phyloP scores from a whole-genome alignment of 2,113 vertebrate genomes.

The Pluvialis apricaria region DNA sequence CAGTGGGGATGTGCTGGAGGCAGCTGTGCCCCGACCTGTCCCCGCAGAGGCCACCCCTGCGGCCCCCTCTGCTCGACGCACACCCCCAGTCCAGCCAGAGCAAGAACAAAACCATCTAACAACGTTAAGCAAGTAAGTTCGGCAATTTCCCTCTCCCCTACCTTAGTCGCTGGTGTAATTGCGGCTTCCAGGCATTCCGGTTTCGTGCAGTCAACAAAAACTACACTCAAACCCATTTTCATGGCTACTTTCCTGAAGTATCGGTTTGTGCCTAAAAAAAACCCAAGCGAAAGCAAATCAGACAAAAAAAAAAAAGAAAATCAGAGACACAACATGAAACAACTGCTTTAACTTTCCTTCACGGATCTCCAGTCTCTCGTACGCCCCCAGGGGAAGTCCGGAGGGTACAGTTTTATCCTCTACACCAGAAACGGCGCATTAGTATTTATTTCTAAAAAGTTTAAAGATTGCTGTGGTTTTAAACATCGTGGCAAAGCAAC shows the following conservation, averaged over 20 bases:
- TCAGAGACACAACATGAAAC: background rate
- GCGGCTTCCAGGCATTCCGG: constrained; percentile 79
- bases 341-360: too few species aligned
- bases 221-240: constrained; percentile 77
- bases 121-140: background rate
- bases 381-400: accelerated
- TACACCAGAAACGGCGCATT: background rate
- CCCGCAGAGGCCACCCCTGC: background rate
- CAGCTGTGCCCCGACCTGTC: background rate
- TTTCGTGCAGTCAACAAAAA: constrained; percentile 83
- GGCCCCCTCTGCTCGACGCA: too few species aligned
- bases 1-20: accelerated
- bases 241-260: constrained; percentile 81
- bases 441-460: background rate
- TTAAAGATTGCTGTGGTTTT: background rate
- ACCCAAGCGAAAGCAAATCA: background rate
- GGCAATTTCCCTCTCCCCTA: constrained; percentile 32
- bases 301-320: background rate
- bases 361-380: background rate
- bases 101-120: background rate
- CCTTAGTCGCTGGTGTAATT: constrained; percentile 89
- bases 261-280: constrained; percentile 80
- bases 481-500: background rate
- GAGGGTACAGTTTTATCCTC: background rate
- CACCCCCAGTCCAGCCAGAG: background rate